Evolutionary conservation across 1,140 invertebrate species (phyloP).

Genomic region (Lordiphosa mommai): DNA sequence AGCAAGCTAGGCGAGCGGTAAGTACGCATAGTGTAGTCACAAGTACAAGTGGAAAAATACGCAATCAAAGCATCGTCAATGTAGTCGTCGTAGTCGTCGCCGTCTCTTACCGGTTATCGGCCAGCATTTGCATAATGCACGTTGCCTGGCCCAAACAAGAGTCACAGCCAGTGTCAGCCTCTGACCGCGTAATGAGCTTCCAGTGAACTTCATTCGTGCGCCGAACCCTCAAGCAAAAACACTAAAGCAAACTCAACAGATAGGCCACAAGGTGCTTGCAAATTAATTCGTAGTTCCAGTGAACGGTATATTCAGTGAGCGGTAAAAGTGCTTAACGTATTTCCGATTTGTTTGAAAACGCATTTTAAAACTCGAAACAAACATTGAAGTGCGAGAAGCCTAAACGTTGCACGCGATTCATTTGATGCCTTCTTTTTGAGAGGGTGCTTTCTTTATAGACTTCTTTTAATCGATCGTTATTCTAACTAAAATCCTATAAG

Average conservation of each 20-base stretch:
- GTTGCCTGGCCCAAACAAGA: slow-evolving; percentile 12
- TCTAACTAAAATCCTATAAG: too few species aligned
- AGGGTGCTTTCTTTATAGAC: too few species aligned
- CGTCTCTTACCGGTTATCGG: slow-evolving; percentile 28
- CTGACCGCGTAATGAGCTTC: slow-evolving; percentile 47
- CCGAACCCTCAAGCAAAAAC: slow-evolving; percentile 13
- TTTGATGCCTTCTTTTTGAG: too few species aligned
- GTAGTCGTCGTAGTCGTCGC: not conserved
- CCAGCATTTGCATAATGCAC: slow-evolving; percentile 12
- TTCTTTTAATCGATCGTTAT: too few species aligned
- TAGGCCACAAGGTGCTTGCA: too few species aligned
- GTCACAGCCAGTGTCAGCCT: slow-evolving; percentile 20
- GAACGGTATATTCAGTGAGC: too few species aligned
- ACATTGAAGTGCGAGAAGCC: too few species aligned
- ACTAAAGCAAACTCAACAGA: not conserved
- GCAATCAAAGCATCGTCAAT: slow-evolving; percentile 28
- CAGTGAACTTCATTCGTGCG: slow-evolving; percentile 35
- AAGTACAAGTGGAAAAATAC: slow-evolving; percentile 41
- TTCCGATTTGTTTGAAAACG: too few species aligned
- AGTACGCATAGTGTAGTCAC: slow-evolving; percentile 31
- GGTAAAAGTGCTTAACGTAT: too few species aligned
- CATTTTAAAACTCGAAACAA: too few species aligned
- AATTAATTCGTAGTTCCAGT: too few species aligned
- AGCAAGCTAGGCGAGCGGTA: slow-evolving; percentile 77
- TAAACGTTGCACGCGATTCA: too few species aligned